phyloP scores from a whole-genome alignment of 1,140 invertebrate species.

The Euschistus heros region DNA sequence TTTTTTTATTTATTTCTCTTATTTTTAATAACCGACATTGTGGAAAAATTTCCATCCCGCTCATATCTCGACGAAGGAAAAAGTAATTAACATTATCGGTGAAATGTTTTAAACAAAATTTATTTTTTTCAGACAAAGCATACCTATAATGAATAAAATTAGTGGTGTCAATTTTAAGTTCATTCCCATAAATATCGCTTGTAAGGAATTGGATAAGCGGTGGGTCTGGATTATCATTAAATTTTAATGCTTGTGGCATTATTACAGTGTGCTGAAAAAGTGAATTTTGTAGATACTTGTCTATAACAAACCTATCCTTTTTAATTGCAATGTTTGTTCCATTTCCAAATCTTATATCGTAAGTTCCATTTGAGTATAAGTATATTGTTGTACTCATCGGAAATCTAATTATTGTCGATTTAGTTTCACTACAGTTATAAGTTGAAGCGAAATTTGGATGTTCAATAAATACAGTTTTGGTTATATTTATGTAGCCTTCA shows the following conservation, averaged over 20 bases:
- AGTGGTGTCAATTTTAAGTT: slow-evolving; percentile 3
- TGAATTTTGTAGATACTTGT: neutral
- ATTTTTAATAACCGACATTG: neutral
- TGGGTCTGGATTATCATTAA: neutral
- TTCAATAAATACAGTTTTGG: neutral
- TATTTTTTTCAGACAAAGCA: neutral
- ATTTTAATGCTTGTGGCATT: slow-evolving; percentile 4
- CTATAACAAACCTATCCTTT: neutral
- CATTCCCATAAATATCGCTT: slow-evolving; percentile 12
- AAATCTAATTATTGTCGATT: neutral
- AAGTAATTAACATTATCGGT: neutral
- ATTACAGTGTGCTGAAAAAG: neutral
- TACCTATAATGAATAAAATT: slow-evolving; percentile 3
- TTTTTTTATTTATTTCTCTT: neutral
- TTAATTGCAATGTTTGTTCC: neutral
- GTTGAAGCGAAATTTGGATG: neutral
- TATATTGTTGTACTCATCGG: neutral
- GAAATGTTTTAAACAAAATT: neutral
- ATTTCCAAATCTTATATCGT: neutral
- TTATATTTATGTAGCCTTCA: neutral
- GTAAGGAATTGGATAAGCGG: neutral
- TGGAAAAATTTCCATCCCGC: slow-evolving; percentile 1
- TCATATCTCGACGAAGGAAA: neutral
- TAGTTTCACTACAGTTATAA: neutral
- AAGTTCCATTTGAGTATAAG: neutral